Evolutionary conservation across 2,797 vertebrate genomes (phyloP), one percentile per base, ranked within the genome.

Genomic region (Hippocampus kuda): DNA sequence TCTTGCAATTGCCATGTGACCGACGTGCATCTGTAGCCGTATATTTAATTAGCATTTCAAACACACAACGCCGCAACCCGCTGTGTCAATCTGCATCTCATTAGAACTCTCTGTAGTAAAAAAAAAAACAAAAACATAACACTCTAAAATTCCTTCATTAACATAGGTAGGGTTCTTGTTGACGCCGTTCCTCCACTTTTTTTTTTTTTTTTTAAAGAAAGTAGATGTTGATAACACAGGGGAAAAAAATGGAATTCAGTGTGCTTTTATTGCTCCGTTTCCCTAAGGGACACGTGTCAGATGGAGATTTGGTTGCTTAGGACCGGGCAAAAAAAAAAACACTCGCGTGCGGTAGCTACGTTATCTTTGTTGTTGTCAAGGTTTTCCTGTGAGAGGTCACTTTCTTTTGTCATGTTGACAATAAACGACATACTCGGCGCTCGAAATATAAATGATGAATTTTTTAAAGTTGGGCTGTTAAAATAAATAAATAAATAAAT

Each of bases 1-100:
- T 82, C 74, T 80, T 62, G 68, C 79, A 77, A 81, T 79, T 80
- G 72, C 51, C 83, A 82, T 80, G 81, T 84, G 84, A 87, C 74
- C 73, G 1, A 79, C 84, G 76, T 82, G 79, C 86, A 87, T 83
- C 88, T 34, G 10, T 67, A 77, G 75, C 82, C 78, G 79, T 74
- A 82, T 72, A 83, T 84, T 75, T 80, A 86, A 91, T 92, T 92
- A 88, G 84, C 90, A 91, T 90, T 90, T 91, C 90, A 91, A 90
- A 90, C 81, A 70, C 76, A 79, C 20, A 22, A 20, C 5, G 1
- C 68, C 82, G 81, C 81, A 81, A 84, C 89, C 82, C 87, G 85
- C 80, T 75, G 72, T 80, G 82, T 82, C 84, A 83, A 79, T 83
- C 76, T 78, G 56, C 42, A 78, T 84, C 89, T 90, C 86, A 88